Evolutionary conservation across 1,140 invertebrate genomes (phyloP).

Genomic region (Aphelenchoides besseyi): DNA sequence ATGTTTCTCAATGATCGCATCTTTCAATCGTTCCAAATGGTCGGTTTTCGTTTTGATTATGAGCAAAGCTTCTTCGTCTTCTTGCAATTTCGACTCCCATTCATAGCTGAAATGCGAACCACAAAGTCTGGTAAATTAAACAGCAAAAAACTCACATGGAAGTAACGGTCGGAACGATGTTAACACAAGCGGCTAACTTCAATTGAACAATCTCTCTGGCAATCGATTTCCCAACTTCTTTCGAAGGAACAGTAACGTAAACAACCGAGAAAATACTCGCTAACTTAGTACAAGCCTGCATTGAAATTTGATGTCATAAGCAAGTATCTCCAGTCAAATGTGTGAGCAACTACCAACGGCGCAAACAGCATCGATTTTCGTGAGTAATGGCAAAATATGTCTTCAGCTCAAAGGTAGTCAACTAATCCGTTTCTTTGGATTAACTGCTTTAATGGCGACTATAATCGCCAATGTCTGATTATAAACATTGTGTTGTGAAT

Average conservation of each 20-base stretch:
- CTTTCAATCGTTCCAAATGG: slow-evolving; percentile 23
- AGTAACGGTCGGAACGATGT: slow-evolving; percentile 34
- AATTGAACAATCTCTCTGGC: slow-evolving; percentile 38
- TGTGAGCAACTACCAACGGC: too few relatives aligned
- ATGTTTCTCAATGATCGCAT: slow-evolving; percentile 32
- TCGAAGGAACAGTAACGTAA: slow-evolving; percentile 43
- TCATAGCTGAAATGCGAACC: slow-evolving; percentile 32
- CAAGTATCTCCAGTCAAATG: too few relatives aligned
- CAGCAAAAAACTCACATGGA: slow-evolving; percentile 39
- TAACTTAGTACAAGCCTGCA: slow-evolving; percentile 16
- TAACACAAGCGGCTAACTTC: slow-evolving; percentile 43
- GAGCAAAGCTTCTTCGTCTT: slow-evolving; percentile 39
- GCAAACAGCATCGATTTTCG: too few relatives aligned
- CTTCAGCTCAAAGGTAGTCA: too few relatives aligned
- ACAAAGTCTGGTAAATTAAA: too few relatives aligned
- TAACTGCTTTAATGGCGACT: too few relatives aligned
- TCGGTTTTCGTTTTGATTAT: slow-evolving; percentile 45
- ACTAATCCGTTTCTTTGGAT: too few relatives aligned
- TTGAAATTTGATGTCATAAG: too few relatives aligned
- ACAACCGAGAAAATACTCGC: slow-evolving; percentile 39
- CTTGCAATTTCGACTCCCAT: slow-evolving; percentile 36
- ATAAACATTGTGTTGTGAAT: too few relatives aligned
- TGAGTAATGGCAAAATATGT: too few relatives aligned
- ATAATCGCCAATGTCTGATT: too few relatives aligned
- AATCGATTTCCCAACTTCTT: slow-evolving; percentile 39